These are phyloP conservation scores for Adela reaumurella DNA, from an alignment of 2,888 invertebrate species.

Conservation along the genomic window DNA sequence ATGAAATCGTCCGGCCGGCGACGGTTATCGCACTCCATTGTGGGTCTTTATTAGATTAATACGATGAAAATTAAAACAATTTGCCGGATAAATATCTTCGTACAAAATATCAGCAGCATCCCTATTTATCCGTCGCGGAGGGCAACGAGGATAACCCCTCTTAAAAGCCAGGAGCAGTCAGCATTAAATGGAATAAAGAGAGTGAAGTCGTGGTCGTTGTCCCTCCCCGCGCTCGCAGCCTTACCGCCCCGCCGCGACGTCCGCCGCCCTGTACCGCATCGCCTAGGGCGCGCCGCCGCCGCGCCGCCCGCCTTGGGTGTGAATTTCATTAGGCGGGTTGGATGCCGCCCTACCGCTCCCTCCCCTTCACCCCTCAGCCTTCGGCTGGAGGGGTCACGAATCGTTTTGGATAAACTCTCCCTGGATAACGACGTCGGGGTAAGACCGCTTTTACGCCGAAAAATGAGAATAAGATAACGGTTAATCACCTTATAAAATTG, in stretches of 20 bases:
- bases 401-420: constrained; percentile 6
- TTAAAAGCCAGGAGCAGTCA: constrained; percentile 57
- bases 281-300: constrained; percentile 16
- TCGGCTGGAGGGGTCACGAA: constrained; percentile 12
- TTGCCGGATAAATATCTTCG: constrained; percentile 58
- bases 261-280: constrained; percentile 12
- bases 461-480: constrained; percentile 54
- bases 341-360: constrained; percentile 24
- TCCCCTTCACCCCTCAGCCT: constrained; percentile 6
- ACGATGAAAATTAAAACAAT: constrained; percentile 59
- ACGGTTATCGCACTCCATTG: constrained; percentile 44
- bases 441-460: constrained; percentile 51
- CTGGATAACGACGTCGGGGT: background rate
- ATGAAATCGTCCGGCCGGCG: constrained; percentile 32
- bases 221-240: constrained; percentile 17
- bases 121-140: constrained; percentile 51
- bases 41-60: constrained; percentile 52
- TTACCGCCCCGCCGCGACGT: constrained; percentile 13
- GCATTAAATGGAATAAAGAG: constrained; percentile 57
- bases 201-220: constrained; percentile 47
- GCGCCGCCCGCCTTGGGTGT: constrained; percentile 24
- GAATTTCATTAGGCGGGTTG: constrained; percentile 52
- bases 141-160: constrained; percentile 55
- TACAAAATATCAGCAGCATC: constrained; percentile 49
- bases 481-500: constrained; percentile 47